Percentiles rank a stretch among this genome's conserved stretches.
phyloP scores from a whole-genome alignment of 2,113 vertebrate genomes.

The Elgaria multicarinata region DNA sequence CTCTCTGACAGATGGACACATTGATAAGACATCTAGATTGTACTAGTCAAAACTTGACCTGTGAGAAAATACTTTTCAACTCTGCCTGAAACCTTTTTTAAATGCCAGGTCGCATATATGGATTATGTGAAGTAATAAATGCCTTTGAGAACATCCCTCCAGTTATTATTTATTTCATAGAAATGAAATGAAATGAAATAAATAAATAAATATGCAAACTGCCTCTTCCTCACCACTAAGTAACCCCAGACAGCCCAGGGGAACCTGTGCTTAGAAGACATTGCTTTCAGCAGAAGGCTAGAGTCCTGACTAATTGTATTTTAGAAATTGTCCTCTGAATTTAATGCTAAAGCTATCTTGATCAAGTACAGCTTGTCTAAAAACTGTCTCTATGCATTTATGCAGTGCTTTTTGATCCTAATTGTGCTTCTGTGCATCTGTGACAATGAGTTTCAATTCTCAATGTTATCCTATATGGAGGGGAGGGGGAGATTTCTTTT shows the following conservation, averaged over 20 bases:
- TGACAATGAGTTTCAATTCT: conserved; percentile 11
- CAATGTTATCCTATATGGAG: neutral
- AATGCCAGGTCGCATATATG: neutral
- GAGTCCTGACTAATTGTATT: neutral
- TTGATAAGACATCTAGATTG: neutral
- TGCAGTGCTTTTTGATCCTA: neutral
- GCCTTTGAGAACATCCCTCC: neutral
- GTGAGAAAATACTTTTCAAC: neutral
- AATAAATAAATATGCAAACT: no score
- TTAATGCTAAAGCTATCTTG: neutral
- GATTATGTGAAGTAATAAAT: neutral
- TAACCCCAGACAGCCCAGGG: neutral
- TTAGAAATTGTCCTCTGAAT: neutral
- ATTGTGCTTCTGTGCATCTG: neutral
- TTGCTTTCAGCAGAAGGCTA: neutral
- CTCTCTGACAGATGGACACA: neutral
- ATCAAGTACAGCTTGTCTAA: neutral
- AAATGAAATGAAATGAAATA: no score
- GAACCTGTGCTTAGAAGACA: neutral
- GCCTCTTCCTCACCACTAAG: neutral
- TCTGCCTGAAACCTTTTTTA: neutral
- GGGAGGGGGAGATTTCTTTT: neutral
- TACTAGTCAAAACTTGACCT: neutral
- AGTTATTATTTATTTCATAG: no score
- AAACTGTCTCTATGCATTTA: neutral